Conservation (phyloP, 2,797 vertebrate species). For the Myotis pilosus region DNA sequence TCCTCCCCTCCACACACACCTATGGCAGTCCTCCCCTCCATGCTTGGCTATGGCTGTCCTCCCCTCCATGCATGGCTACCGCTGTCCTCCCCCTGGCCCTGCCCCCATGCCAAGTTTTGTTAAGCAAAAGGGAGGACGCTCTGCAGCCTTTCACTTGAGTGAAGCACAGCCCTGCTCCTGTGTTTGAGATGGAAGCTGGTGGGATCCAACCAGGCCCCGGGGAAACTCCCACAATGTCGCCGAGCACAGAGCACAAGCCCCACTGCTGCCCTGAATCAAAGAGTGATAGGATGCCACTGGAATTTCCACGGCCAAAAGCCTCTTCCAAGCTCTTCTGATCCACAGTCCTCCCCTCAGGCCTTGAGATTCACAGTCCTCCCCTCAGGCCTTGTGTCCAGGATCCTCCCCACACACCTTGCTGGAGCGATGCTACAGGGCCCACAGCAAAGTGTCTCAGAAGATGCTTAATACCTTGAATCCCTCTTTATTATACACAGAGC, state of each 20-base stretch:
- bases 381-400: too few species aligned
- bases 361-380: neutral
- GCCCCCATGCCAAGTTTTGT: accelerated
- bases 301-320: accelerated
- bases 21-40: too few species aligned
- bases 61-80: too few species aligned
- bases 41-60: too few species aligned
- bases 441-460: constrained; percentile 58
- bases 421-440: constrained; percentile 17
- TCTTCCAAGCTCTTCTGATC: neutral
- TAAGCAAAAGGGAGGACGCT: accelerated
- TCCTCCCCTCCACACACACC: too few species aligned
- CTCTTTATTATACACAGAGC: constrained; percentile 59
- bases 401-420: neutral
- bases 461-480: constrained; percentile 40
- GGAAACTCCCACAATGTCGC: neutral
- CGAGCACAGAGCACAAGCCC: accelerated
- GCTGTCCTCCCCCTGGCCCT: accelerated
- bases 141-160: accelerated
- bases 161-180: accelerated
- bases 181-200: neutral
- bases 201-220: accelerated
- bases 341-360: neutral
- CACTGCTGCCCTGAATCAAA: accelerated
- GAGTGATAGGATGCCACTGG: accelerated